Percentiles rank a stretch among this genome's conserved stretches.
Evolutionary conservation across 53 echinoderm and acorn worm genomes (phyloP).

Genomic region (Mesocentrotus franciscanus): DNA sequence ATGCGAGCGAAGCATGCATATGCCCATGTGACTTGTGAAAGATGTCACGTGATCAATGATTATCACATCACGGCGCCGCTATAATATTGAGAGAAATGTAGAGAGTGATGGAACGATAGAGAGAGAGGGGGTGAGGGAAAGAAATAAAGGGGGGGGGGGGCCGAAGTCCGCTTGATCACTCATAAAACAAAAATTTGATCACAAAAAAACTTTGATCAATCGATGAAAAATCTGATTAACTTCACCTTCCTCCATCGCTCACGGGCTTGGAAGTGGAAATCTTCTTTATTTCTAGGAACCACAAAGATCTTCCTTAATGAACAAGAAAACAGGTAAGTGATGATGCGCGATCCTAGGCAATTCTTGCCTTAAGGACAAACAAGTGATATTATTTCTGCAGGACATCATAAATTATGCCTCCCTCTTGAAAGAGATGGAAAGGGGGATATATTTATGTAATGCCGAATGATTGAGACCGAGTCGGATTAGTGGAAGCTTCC

Average conservation of each 20-base stretch:
- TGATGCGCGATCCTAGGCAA: background rate
- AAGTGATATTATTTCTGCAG: slow-evolving; percentile 2
- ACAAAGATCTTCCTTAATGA: background rate
- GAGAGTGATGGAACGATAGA: background rate
- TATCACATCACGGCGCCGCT: background rate
- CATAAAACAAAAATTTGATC: background rate
- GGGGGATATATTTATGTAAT: slow-evolving; percentile 27
- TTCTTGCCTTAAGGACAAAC: background rate
- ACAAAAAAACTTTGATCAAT: background rate
- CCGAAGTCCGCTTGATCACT: background rate
- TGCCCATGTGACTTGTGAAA: background rate
- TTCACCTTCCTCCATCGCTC: background rate
- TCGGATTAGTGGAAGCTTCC: slow-evolving; percentile 44
- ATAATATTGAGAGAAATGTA: background rate
- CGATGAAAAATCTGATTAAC: slow-evolving; percentile 16
- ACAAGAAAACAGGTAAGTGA: slow-evolving; percentile 36
- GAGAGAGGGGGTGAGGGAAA: background rate
- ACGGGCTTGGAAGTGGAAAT: slow-evolving; percentile 25
- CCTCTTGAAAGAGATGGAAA: background rate
- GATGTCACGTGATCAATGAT: background rate
- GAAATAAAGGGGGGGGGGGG: no score
- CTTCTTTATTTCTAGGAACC: slow-evolving; percentile 14
- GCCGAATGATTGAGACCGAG: background rate
- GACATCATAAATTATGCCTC: slow-evolving; percentile 7
- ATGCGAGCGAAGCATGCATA: background rate